Conservation (phyloP, 2,797 vertebrate species). For the Onychomys arenicola region DNA sequence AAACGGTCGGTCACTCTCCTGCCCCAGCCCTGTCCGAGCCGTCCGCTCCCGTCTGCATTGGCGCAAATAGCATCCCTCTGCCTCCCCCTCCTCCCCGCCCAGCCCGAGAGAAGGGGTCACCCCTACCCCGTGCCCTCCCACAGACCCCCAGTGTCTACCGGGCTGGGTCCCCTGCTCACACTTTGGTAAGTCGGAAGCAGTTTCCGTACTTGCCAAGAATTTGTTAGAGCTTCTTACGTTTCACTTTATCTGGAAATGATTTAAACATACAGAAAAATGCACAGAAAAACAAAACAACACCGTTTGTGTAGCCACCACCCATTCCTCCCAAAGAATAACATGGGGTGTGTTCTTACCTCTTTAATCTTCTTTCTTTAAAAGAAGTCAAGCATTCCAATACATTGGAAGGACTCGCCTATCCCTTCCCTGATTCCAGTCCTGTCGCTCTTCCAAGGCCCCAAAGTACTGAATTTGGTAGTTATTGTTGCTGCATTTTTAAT, state of each 20-base stretch:
- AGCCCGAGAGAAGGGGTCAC: background rate
- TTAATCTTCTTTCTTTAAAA: slow-evolving; percentile 5
- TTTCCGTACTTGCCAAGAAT: slow-evolving; percentile 33
- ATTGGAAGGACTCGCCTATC: background rate
- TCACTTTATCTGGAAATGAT: slow-evolving; percentile 44
- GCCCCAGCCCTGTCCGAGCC: slow-evolving; percentile 13
- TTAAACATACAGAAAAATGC: slow-evolving; percentile 13
- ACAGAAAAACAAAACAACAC: background rate
- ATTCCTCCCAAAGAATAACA: background rate
- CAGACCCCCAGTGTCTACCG: background rate
- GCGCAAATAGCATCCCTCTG: slow-evolving; percentile 73
- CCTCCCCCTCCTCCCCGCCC: slow-evolving; percentile 53
- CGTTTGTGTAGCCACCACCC: slow-evolving; percentile 43
- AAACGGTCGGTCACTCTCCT: slow-evolving; percentile 56
- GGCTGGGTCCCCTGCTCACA: slow-evolving; percentile 1
- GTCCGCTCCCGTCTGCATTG: slow-evolving; percentile 76
- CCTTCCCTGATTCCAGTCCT: background rate
- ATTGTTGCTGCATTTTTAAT: slow-evolving; percentile 9
- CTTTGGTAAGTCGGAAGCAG: slow-evolving; percentile 61
- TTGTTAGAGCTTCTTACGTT: slow-evolving; percentile 6
- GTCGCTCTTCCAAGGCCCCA: background rate
- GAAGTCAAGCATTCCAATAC: background rate
- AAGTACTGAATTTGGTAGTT: slow-evolving; percentile 16
- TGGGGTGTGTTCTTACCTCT: background rate
- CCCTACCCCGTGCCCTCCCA: background rate